Evolutionary conservation across 2,888 invertebrate genomes (phyloP).

Genomic region (Chrysolina haemoptera): DNA sequence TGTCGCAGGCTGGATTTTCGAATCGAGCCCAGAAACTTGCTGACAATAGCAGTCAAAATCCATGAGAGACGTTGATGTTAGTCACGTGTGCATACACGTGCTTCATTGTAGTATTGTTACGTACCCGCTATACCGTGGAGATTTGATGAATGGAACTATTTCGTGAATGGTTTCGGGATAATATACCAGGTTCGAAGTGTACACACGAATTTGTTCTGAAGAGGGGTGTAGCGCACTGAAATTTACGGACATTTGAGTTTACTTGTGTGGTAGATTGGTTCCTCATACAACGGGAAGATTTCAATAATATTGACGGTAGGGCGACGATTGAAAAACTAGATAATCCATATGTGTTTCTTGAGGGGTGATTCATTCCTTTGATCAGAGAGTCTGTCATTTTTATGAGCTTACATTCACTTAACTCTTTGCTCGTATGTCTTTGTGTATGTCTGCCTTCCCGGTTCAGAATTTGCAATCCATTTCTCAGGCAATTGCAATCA

Average conservation of each 20-base stretch:
- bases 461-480: no score
- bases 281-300: not conserved
- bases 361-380: no score
- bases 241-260: not conserved
- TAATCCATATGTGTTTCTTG: no score
- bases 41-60: constrained; percentile 27
- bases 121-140: constrained; percentile 18
- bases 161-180: not conserved
- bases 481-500: no score
- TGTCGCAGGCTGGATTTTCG: constrained; percentile 24
- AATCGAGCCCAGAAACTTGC: constrained; percentile 28
- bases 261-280: not conserved
- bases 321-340: not conserved
- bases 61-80: constrained; percentile 34
- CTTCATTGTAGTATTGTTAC: constrained; percentile 35
- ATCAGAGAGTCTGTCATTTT: no score
- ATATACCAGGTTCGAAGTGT: not conserved
- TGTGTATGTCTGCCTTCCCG: no score
- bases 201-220: not conserved
- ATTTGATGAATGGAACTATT: not conserved
- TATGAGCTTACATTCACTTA: no score
- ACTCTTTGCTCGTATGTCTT: no score
- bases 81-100: constrained; percentile 51
- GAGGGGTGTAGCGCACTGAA: not conserved
- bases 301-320: not conserved